Base-by-base conservation (phyloP, 2,113 vertebrate genomes). In the Tragelaphus buxtoni region DNA sequence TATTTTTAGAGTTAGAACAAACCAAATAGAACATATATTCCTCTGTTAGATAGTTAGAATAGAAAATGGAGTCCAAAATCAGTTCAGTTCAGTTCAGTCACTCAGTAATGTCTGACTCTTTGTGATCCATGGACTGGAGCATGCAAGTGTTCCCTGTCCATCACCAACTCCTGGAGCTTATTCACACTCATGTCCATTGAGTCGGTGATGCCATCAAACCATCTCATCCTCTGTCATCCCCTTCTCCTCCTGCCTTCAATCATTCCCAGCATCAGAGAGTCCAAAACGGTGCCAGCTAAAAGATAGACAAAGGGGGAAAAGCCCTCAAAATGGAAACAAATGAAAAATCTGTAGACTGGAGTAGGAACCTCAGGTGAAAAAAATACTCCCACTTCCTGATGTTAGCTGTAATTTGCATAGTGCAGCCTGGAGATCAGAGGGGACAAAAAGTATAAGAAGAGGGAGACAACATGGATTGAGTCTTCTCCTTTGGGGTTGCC, bases 1-100 rank as follows among this genome's bases (percentile, higher is more conserved):
- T 18, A 80, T 87, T 96, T 79, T 96, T 55, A 93, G 60, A 92
- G 58, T 87, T 39, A 79, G 72, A 91, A 55, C 91, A 39, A 53
- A 82, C 30, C 12, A 5, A 24, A 63, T 47, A 92, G 9, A 85
- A 92, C 4, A 61, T 45, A n/a, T 47, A 3, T n/a, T 42, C 20
- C 30, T 74, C 39, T 74, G 39, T 74, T 74, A 26, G 11, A 7
- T 4, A 42, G 65, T 24, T 72, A 72, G 69, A 74, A 42, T 42
- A 26, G 69, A 42, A 74, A 74, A 24, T 7, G 22, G 39, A 74
- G 39, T 74, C 22, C 39, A 74, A 74, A 74, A 74, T 74, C 65
- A 24, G 35, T 72, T 72, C 65, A 72, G n/a, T 42, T 69, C 65
- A 35, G 65, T 22, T 69, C 9, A 69, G n/a, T 69, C n/a, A 72